A percentile compares a stretch with the other conserved stretches of the same genome.
Evolutionary conservation across 2,888 invertebrate species (phyloP).

Genomic region (Maniola hyperantus): DNA sequence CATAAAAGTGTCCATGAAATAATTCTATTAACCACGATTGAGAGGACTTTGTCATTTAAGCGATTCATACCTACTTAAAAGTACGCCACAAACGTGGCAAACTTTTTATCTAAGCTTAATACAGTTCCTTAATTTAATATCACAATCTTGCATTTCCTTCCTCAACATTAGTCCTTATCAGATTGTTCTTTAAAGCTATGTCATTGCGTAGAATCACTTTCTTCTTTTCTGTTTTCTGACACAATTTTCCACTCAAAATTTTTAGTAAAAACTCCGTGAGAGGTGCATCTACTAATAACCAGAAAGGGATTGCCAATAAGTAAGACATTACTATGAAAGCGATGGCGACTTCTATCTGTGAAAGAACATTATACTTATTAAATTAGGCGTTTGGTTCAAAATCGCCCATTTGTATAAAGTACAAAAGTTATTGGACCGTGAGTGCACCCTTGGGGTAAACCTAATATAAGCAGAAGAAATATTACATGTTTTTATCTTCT

Average conservation of each 20-base stretch:
- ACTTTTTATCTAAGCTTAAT: too few relatives aligned
- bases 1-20: too few relatives aligned
- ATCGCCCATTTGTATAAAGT: background rate
- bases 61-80: too few relatives aligned
- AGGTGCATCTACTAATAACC: conserved; percentile 48
- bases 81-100: too few relatives aligned
- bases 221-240: background rate
- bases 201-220: background rate
- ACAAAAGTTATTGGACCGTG: background rate
- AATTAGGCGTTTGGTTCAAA: background rate
- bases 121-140: background rate
- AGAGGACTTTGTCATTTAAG: too few relatives aligned
- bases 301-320: conserved; percentile 41
- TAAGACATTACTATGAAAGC: conserved; percentile 39
- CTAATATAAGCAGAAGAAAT: background rate
- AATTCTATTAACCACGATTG: too few relatives aligned
- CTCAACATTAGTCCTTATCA: background rate
- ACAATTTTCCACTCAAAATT: background rate
- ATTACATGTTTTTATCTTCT: too few relatives aligned
- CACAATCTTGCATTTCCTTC: background rate
- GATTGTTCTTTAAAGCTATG: background rate
- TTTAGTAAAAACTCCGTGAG: conserved; percentile 20
- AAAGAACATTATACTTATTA: background rate
- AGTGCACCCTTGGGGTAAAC: background rate
- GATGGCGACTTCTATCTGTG: conserved; percentile 20